A percentile compares a stretch with the other conserved stretches of the same genome.
Conservation (phyloP, 2,888 invertebrate genomes). For the Dicyrtoma fusca region DNA sequence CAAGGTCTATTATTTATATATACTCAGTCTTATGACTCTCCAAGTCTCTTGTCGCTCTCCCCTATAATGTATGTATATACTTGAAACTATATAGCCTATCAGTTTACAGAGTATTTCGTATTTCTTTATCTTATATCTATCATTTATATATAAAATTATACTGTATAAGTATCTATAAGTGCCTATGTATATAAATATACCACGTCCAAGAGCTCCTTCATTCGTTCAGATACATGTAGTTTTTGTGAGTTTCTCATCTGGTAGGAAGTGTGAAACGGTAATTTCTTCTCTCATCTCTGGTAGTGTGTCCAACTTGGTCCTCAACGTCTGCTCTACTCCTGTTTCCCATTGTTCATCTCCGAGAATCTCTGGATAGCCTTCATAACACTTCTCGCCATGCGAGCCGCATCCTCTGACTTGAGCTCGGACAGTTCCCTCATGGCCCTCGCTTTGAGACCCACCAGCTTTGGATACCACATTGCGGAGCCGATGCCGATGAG, state of each 20-base stretch:
- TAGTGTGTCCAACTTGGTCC: neutral
- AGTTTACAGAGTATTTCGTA: neutral
- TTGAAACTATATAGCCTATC: no score
- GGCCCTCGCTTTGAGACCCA: slow-evolving; percentile 44
- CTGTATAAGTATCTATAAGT: neutral
- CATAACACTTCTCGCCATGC: slow-evolving; percentile 50
- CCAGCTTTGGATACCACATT: slow-evolving; percentile 43
- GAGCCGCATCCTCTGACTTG: slow-evolving; percentile 50
- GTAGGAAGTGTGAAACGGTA: slow-evolving; percentile 3
- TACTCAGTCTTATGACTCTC: slow-evolving; percentile 41
- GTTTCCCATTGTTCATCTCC: slow-evolving; percentile 33
- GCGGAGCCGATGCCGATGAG: slow-evolving; percentile 42
- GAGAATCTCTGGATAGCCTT: slow-evolving; percentile 53
- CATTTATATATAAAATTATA: neutral
- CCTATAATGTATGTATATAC: no score
- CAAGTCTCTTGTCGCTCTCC: slow-evolving; percentile 26
- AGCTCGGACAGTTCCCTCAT: slow-evolving; percentile 51
- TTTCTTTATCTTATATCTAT: neutral
- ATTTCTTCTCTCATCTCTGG: neutral
- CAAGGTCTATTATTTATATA: slow-evolving; percentile 5
- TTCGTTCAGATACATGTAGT: no score
- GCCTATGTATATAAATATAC: no score
- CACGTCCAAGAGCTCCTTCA: no score
- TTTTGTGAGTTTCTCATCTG: no score
- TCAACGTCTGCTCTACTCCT: neutral